Percentiles rank a stretch among this genome's conserved stretches.
Evolutionary conservation across 2,113 vertebrate genomes (phyloP).

Genomic region (Oreochromis spilurus): DNA sequence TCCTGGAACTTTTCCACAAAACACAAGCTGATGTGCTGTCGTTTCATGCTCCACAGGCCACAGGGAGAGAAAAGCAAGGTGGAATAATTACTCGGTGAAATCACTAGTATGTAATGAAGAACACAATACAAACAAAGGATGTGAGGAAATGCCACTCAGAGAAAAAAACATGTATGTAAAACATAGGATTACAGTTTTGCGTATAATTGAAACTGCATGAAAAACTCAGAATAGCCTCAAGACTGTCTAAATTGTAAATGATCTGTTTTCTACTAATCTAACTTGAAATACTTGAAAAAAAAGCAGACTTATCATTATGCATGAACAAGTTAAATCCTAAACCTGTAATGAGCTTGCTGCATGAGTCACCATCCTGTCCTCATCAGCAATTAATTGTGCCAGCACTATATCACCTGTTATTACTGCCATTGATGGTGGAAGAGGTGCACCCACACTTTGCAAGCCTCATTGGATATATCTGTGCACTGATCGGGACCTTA

Average conservation of each 20-base stretch:
- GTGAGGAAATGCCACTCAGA: background rate
- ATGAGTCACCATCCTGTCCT: conserved; percentile 49
- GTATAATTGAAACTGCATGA: background rate
- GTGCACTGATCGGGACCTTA: background rate
- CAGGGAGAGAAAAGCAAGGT: conserved; percentile 32
- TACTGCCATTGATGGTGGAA: conserved; percentile 43
- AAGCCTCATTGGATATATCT: background rate
- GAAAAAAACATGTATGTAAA: conserved; percentile 13
- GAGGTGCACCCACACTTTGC: conserved; percentile 10
- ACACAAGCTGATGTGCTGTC: conserved; percentile 24
- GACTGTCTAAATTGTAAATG: background rate
- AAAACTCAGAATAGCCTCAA: background rate
- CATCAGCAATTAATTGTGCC: conserved; percentile 37
- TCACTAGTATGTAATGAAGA: conserved; percentile 34
- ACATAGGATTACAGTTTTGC: background rate
- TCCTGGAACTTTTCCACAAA: conserved; percentile 25
- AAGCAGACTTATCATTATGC: background rate
- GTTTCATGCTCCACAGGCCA: conserved; percentile 52
- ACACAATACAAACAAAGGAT: conserved; percentile 25
- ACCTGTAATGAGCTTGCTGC: conserved; percentile 23
- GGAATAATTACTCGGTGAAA: conserved; percentile 59
- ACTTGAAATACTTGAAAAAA: background rate
- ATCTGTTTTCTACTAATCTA: background rate
- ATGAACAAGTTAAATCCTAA: background rate
- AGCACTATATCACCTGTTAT: conserved; percentile 47